Percentiles rank a stretch among this genome's conserved stretches.
Evolutionary conservation across 2,113 vertebrate species (phyloP).

Genomic region (Carassius auratus): DNA sequence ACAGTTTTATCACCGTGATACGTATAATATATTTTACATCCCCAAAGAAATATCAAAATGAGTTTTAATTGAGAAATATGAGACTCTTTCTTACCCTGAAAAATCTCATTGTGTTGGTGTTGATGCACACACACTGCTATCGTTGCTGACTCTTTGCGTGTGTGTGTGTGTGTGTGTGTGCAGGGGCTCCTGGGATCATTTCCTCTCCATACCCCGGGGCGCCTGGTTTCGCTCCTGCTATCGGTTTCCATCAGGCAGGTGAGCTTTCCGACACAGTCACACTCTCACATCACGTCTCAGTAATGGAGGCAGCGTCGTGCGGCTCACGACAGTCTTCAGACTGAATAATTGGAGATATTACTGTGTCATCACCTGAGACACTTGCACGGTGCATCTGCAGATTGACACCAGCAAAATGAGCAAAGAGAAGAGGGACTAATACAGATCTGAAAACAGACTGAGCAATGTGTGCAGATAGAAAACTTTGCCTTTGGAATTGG

Average conservation of each 20-base stretch:
- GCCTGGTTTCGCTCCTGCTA: constrained; percentile 73
- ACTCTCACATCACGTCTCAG: background rate
- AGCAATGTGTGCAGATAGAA: background rate
- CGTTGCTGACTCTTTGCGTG: background rate
- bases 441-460: background rate
- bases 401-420: constrained; percentile 16
- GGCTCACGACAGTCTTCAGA: background rate
- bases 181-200: constrained; percentile 75
- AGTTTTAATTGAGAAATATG: background rate
- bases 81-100: background rate
- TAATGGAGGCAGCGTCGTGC: constrained; percentile 9
- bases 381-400: background rate
- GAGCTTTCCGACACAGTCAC: constrained; percentile 44
- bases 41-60: background rate
- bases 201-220: constrained; percentile 73
- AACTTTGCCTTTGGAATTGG: constrained; percentile 3
- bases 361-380: background rate
- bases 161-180: constrained; percentile 34
- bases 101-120: background rate
- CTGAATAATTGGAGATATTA: constrained; percentile 18
- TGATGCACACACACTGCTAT: background rate
- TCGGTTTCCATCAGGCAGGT: constrained; percentile 78
- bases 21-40: background rate
- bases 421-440: background rate
- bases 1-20: background rate